phyloP scores from a whole-genome alignment of 2,113 vertebrate genomes.

The Anolis carolinensis region DNA sequence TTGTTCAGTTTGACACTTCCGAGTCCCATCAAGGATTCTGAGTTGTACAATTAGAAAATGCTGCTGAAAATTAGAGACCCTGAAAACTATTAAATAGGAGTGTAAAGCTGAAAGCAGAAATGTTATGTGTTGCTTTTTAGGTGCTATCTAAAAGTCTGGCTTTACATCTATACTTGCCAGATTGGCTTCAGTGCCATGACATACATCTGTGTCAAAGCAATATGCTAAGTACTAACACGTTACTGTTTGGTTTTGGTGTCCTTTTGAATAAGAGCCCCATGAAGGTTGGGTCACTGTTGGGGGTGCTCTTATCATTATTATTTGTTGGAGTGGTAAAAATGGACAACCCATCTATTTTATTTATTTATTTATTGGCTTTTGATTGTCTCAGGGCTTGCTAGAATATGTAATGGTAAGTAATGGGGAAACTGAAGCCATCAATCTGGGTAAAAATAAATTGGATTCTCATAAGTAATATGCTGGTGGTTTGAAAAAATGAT shows the following conservation, averaged over 20 bases:
- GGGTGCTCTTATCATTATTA: constrained; percentile 8
- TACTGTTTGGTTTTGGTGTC: neutral
- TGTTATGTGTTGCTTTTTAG: neutral
- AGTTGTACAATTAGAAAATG: neutral
- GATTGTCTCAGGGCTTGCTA: constrained; percentile 19
- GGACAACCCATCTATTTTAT: constrained; percentile 16
- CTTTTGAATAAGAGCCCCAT: neutral
- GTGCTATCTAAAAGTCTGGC: neutral
- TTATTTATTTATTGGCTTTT: too few relatives aligned
- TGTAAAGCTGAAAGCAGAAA: neutral
- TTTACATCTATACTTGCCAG: neutral
- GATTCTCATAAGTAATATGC: constrained; percentile 44
- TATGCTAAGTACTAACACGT: neutral
- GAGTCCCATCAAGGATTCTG: neutral
- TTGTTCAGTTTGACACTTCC: neutral
- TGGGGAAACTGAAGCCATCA: neutral
- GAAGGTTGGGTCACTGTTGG: neutral
- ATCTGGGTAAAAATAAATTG: constrained; percentile 39
- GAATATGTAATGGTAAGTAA: neutral
- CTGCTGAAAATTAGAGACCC: neutral
- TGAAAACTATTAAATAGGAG: neutral
- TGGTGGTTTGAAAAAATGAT: constrained; percentile 28
- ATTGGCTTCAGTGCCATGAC: neutral
- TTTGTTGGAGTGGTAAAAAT: constrained; percentile 29
- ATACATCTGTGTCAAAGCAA: constrained; percentile 4